Conservation (phyloP, 2,888 invertebrate genomes). For the Scaptomyza flava region DNA sequence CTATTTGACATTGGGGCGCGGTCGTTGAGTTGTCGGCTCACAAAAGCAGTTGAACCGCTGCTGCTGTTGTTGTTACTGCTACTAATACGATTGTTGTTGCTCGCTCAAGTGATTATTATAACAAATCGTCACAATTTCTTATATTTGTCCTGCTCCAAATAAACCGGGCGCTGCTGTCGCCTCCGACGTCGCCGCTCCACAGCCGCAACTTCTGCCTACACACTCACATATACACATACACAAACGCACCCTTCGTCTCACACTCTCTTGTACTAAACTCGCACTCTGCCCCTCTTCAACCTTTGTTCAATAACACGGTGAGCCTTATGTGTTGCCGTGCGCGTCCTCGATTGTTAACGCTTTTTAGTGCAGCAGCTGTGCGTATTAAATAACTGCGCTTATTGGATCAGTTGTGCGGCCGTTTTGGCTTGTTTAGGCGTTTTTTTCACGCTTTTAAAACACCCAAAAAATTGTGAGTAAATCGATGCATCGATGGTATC, state of each 20-base stretch:
- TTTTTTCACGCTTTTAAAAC: conserved; percentile 77
- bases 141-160: conserved; percentile 52
- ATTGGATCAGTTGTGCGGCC: conserved; percentile 46
- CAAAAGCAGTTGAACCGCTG: conserved; percentile 64
- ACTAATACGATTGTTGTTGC: conserved; percentile 25
- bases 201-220: conserved; percentile 67
- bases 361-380: conserved; percentile 30
- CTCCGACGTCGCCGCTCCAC: conserved; percentile 52
- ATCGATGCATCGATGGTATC: conserved; percentile 73
- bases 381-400: conserved; percentile 50
- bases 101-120: conserved; percentile 51
- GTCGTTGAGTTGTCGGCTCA: conserved; percentile 63
- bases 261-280: conserved; percentile 29
- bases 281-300: conserved; percentile 55
- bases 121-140: conserved; percentile 45
- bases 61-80: conserved; percentile 41
- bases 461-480: conserved; percentile 76
- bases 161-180: conserved; percentile 51
- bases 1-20: conserved; percentile 82
- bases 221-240: conserved; percentile 45
- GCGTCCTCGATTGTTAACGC: conserved; percentile 20
- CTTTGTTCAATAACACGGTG: conserved; percentile 69
- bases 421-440: conserved; percentile 69
- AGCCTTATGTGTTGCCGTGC: conserved; percentile 36
- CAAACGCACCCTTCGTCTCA: conserved; percentile 41